Evolutionary conservation across 2,888 invertebrate genomes (phyloP), one percentile per base, ranked within the genome.

Genomic region (Miltochrista miniata): DNA sequence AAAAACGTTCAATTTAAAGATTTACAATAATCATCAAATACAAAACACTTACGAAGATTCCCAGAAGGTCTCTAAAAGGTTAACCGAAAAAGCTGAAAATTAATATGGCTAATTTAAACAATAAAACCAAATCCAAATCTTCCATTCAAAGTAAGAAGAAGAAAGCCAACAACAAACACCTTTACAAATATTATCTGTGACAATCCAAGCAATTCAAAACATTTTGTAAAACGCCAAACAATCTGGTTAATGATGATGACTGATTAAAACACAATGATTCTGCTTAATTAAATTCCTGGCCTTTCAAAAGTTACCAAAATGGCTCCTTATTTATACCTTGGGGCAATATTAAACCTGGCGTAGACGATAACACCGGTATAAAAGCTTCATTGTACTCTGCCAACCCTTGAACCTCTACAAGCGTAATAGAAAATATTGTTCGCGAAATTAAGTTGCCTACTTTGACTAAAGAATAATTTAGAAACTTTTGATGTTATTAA

Each of bases 341-440:
- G 61, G 61, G 60, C 39, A 51, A 54, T 66, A 69, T 61, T 64
- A 66, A 66, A 55, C 62, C 53, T 46, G 56, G 46, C 51, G 36
- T 12, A 39, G 45, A 50, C 60, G 75, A 74, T 72, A 70, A 64
- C 49, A 61, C 62, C 56, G 62, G 67, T 61, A 59, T 59, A 54
- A 56, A 58, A 48, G 54, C 52, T 15, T 49, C 48, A 66, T 72
- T 68, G 68, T 70, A 45, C 43, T 51, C 63, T 65, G 56, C 44
- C 51, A 39, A 56, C 64, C 64, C 64, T 54, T 64, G 51, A 62
- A 64, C 60, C 64, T 70, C 63, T 69, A 51, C 47, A 57, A 48
- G 59, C 61, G 64, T 70, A 70, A 74, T 70, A 64, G 65, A 67
- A 67, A 70, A 72, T 68, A 64, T 71, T 70, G 61, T 68, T 56